phyloP scores from a whole-genome alignment of 2,113 vertebrate genomes.

The Poeciliopsis occidentalis region DNA sequence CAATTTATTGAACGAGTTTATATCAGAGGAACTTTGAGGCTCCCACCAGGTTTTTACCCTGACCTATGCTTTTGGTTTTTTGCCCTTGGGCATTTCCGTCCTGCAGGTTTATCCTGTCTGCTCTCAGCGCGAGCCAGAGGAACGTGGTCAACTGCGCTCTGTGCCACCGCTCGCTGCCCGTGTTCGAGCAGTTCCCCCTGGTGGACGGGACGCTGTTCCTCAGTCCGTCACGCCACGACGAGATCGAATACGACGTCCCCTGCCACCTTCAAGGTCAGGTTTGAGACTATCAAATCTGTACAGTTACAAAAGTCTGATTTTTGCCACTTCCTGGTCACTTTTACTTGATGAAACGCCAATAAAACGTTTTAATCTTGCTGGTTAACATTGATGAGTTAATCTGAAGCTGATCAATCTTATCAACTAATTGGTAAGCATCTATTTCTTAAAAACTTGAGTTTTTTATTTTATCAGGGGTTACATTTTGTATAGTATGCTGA shows the following conservation, averaged over 20 bases:
- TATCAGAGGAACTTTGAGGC: neutral
- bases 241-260: slow-evolving; percentile 98
- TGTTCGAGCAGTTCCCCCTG: slow-evolving; percentile 97
- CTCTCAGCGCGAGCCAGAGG: slow-evolving; percentile 95
- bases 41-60: neutral
- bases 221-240: slow-evolving; percentile 95
- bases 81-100: neutral
- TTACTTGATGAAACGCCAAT: neutral
- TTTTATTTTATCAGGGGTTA: no score
- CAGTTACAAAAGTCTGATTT: neutral
- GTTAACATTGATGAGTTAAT: no score
- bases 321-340: neutral
- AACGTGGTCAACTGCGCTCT: slow-evolving; percentile 97
- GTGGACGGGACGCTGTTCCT: slow-evolving; percentile 97
- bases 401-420: no score
- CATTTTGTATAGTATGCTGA: no score
- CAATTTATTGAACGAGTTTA: neutral
- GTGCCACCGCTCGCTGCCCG: slow-evolving; percentile 91
- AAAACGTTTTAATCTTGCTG: no score
- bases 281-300: neutral
- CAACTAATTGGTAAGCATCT: no score
- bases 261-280: slow-evolving; percentile 96
- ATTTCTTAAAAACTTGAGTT: no score
- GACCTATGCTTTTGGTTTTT: neutral
- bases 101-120: slow-evolving; percentile 93